Evolutionary conservation across 2,113 vertebrate species (phyloP).

Genomic region (Grammomys surdaster): DNA sequence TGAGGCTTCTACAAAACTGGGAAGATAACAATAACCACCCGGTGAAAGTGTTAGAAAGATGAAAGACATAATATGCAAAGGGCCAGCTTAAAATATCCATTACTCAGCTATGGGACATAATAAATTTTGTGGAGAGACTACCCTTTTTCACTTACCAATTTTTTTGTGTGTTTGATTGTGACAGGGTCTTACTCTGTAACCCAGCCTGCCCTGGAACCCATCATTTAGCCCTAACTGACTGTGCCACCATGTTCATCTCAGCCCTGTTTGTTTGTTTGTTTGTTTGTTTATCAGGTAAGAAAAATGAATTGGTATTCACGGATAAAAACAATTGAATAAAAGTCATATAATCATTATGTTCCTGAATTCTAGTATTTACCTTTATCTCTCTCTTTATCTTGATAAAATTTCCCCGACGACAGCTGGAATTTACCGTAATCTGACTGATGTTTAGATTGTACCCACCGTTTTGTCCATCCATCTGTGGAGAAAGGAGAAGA

Average conservation of each 20-base stretch:
- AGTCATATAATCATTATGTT: neutral
- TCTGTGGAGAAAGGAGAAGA: slow-evolving; percentile 9
- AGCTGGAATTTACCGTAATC: slow-evolving; percentile 90
- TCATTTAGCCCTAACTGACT: neutral
- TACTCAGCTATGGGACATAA: neutral
- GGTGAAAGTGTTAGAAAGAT: neutral
- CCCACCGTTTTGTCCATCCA: slow-evolving; percentile 88
- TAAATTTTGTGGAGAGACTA: neutral
- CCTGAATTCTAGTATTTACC: slow-evolving; percentile 81
- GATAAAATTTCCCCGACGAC: slow-evolving; percentile 89
- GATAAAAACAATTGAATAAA: slow-evolving; percentile 48
- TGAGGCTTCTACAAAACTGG: neutral
- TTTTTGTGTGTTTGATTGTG: neutral
- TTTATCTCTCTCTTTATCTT: slow-evolving; percentile 90
- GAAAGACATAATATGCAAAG: neutral
- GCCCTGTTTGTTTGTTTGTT: neutral
- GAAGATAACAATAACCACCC: slow-evolving; percentile 31
- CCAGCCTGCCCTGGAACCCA: neutral
- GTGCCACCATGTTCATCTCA: too few species aligned
- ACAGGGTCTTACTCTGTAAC: neutral
- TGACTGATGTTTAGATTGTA: slow-evolving; percentile 89
- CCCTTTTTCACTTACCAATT: neutral
- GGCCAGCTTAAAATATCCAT: neutral
- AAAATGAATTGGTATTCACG: slow-evolving; percentile 19
- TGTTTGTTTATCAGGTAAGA: neutral